Percentiles rank a stretch among this genome's conserved stretches.
Evolutionary conservation across 1,140 invertebrate species (phyloP).

Genomic region (Drosophila littoralis): DNA sequence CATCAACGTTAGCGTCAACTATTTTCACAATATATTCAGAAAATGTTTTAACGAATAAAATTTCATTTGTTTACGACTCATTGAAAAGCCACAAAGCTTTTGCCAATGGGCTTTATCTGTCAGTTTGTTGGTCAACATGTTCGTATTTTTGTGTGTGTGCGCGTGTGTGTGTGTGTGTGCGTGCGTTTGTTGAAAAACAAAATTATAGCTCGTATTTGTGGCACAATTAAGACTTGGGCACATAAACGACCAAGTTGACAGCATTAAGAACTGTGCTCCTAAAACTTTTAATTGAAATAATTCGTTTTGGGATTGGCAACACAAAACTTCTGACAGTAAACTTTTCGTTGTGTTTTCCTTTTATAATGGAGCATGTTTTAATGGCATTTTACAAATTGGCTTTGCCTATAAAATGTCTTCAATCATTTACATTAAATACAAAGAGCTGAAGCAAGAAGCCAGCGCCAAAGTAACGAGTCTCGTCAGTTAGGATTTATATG

Average conservation of each 20-base stretch:
- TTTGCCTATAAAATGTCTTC: background rate
- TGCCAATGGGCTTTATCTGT: constrained; percentile 66
- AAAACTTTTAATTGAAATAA: constrained; percentile 82
- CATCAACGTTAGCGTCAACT: constrained; percentile 45
- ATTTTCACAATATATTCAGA: constrained; percentile 65
- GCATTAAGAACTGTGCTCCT: constrained; percentile 69
- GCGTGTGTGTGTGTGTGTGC: constrained; percentile 1
- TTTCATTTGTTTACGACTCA: constrained; percentile 76
- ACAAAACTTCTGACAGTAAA: constrained; percentile 29
- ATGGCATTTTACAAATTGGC: constrained; percentile 33
- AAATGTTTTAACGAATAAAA: constrained; percentile 74
- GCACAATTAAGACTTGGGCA: constrained; percentile 78
- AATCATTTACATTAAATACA: constrained; percentile 8
- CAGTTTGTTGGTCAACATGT: constrained; percentile 30
- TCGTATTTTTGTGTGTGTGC: constrained; percentile 2
- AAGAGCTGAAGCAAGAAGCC: background rate
- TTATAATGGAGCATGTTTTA: constrained; percentile 6
- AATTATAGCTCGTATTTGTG: constrained; percentile 70
- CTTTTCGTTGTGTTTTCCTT: constrained; percentile 37
- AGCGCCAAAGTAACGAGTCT: background rate
- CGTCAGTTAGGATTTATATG: too few species aligned
- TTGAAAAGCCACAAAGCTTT: constrained; percentile 77
- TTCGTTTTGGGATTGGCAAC: constrained; percentile 60
- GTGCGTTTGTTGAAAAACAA: constrained; percentile 40
- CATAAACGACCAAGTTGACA: constrained; percentile 75